Base-by-base conservation (phyloP, 2,113 vertebrate species). In the Bos javanicus region DNA sequence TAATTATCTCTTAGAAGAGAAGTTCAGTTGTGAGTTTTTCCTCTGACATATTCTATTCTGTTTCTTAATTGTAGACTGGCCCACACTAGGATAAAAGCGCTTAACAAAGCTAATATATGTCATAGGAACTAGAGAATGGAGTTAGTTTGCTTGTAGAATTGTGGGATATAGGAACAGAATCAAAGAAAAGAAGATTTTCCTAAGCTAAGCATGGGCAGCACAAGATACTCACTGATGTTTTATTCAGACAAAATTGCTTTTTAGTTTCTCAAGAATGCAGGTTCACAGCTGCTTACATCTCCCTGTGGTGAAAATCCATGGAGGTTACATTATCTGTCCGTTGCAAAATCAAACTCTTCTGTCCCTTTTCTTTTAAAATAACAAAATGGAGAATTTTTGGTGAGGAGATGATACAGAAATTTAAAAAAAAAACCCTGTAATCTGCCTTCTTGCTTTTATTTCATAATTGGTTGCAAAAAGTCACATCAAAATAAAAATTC, bases 1-100 rank as follows among this genome's bases (percentile, higher is more conserved):
- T 97, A 97, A 95, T 90, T 95, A 92, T 59, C 67, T 94, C 43
- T 25, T 64, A 52, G 48, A 94, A 93, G 30, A 60, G 33, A 21
- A 83, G 16, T n/a, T 87, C 9, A 7, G 23, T 50, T 67, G 67
- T 56, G 26, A 87, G 90, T 43, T 74, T 71, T 50, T 9, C 43
- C n/a, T 84, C 59, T 94, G 56, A 80, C 15, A 50, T 82, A 46
- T 83, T 60, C 11, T n/a, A 52, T 57, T 92, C 23, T 71, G 30
- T 54, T 87, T 87, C 39, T 80, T 87, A 84, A 90, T 71, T 83
- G 84, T 46, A 52, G 15, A 6, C 28, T 84, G 33, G 5, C 64
- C 16, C 9, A 30, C 28, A 90, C 7, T 33, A 36, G 33, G 10
- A 30, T 13, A 50, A 92, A 62, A 28, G 19, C 25, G 14, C 5